phyloP scores from a whole-genome alignment of 35 echinoderm and acorn worm genomes.

The Hemicentrotus pulcherrimus region DNA sequence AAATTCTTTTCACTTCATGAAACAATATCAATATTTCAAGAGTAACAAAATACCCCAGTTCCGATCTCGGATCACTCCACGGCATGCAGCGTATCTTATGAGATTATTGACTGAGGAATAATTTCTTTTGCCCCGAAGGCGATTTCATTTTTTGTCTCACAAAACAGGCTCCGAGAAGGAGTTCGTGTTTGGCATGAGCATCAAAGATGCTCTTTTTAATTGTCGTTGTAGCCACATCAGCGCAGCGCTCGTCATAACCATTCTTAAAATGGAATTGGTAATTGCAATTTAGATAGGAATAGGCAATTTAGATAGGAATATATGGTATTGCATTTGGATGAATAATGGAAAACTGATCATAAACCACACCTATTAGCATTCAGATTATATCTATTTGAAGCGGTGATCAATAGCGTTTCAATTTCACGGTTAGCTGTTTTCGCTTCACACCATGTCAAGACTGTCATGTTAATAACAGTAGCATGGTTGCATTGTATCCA shows the following conservation, averaged over 20 bases:
- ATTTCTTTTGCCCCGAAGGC: background rate
- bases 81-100: background rate
- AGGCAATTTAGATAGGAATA: too few relatives aligned
- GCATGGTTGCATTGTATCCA: too few relatives aligned
- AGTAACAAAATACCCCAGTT: background rate
- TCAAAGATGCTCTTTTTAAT: background rate
- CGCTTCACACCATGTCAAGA: too few relatives aligned
- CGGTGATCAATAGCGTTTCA: background rate
- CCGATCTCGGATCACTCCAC: background rate
- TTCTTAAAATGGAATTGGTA: background rate
- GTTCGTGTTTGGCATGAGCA: constrained; percentile 15
- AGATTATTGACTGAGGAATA: background rate
- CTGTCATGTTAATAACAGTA: too few relatives aligned
- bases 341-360: background rate
- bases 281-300: background rate
- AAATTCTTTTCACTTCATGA: background rate
- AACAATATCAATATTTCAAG: background rate
- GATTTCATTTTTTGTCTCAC: background rate
- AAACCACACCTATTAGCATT: constrained; percentile 4
- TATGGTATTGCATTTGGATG: background rate
- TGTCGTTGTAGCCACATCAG: background rate
- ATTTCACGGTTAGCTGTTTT: background rate
- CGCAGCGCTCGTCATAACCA: background rate
- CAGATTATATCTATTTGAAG: background rate
- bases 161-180: background rate